phyloP scores from a whole-genome alignment of 2,113 vertebrate species.

The Tinamus guttatus region DNA sequence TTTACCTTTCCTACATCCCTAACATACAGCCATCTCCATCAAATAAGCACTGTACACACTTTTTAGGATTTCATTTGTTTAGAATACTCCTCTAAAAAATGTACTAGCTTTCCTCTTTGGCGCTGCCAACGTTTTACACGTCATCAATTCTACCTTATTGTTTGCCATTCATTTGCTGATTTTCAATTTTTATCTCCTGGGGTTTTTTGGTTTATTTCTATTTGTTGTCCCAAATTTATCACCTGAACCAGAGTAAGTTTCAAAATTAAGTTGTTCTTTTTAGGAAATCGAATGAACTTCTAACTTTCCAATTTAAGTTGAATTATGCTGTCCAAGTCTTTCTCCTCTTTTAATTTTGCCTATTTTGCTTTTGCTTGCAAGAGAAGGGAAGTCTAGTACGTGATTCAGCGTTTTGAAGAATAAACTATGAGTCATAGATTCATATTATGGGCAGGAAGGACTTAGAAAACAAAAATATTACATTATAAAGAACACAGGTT shows the following conservation, averaged over 20 bases:
- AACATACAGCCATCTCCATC: background rate
- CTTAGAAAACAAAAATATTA: background rate
- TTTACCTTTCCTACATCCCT: background rate
- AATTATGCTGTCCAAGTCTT: constrained; percentile 13
- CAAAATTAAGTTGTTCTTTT: background rate
- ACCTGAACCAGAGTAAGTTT: background rate
- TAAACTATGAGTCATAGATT: constrained; percentile 50
- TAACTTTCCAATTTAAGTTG: constrained; percentile 42
- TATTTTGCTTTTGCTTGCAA: constrained; percentile 19
- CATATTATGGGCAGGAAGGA: constrained; percentile 17
- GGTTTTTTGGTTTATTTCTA: background rate
- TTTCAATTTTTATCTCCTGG: constrained; percentile 21
- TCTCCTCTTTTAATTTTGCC: constrained; percentile 13
- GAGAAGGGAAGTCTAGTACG: constrained; percentile 61
- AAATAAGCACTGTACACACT: background rate
- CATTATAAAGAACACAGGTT: background rate
- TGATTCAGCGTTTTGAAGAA: constrained; percentile 61
- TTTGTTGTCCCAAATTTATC: constrained; percentile 9
- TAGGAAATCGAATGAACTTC: background rate
- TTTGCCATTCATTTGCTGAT: constrained; percentile 33
- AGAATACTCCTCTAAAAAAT: background rate
- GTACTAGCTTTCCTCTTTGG: background rate
- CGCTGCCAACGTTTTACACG: background rate
- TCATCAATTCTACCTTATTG: constrained; percentile 19
- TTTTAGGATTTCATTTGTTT: background rate